Base-by-base conservation (phyloP, 2,888 invertebrate genomes). In the Dasypogon diadema region DNA sequence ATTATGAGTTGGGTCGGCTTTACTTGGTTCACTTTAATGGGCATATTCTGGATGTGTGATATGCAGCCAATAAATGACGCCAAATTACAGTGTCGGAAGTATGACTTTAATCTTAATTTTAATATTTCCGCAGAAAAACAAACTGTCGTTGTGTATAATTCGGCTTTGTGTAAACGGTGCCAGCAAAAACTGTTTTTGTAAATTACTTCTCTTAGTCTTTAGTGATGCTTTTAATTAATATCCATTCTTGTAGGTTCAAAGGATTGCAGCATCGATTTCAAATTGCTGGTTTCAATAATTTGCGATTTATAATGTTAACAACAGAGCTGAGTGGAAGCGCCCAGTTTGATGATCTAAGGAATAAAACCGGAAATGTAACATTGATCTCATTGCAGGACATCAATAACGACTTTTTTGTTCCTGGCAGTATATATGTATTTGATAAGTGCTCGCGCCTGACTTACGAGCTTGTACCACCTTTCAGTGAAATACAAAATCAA, bases 401-500 rank as follows among this genome's bases (percentile, higher is more conserved):
- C n/a, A 30, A 63, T 16, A 76, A 77, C 10, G 65, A 76, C 37
- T 74, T 74, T 42, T 78, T 79, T 54, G 65, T 77, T 2, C 56
- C 75, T 18, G 76, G 65, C 18, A 76, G 76, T 22, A 30, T 77
- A 26, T 78, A 77, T 46, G 51, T 77, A 46, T 78, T 79, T 58
- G 78, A 79, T 76, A 75, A 76, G 18, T 79, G 79, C 70, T 75
- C 74, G 5, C 73, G 76, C 46, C 55, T 79, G 5, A 77, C 77
- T n/a, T 79, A 78, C 55, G 75, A 77, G 14, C 56, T 79, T 8
- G 54, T 75, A 55, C 68, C 77, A 60, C 78, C 77, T 18, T 76
- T 54, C 51, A 76, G 74, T 75, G 75, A 75, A 48, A 42, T 77
- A 5, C 76, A 77, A 68, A 75, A 75, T 42, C 76, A 76, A 22